Conservation (phyloP, 2,888 invertebrate genomes). For the Crematogaster levior region DNA sequence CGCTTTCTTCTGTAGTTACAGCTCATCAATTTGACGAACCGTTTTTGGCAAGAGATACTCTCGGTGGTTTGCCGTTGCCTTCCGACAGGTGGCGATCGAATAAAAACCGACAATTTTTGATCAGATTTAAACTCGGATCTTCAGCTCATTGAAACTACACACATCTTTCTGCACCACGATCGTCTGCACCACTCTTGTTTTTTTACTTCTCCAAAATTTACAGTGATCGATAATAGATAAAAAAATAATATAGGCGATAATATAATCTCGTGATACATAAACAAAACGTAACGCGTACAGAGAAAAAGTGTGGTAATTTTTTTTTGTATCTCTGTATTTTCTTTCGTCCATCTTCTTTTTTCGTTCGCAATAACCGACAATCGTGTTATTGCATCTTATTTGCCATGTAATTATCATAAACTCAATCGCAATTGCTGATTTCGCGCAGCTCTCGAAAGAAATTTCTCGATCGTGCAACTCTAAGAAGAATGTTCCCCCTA, state of each 20-base stretch:
- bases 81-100: no score
- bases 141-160: no score
- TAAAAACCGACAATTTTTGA: no score
- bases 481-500: conserved; percentile 19
- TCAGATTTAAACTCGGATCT: no score
- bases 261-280: neutral
- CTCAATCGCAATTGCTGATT: neutral
- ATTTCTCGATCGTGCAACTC: conserved; percentile 51
- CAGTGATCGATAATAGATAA: neutral
- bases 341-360: neutral
- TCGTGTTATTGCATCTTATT: neutral
- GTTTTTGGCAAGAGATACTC: no score
- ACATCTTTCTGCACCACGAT: no score
- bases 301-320: neutral
- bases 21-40: no score
- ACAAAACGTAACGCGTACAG: neutral
- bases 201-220: neutral
- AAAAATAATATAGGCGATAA: neutral
- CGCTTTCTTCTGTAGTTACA: no score
- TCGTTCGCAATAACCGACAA: neutral
- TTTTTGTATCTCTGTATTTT: neutral
- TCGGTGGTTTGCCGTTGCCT: no score
- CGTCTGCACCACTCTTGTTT: no score
- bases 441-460: conserved; percentile 55
- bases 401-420: neutral